These are phyloP conservation scores for Trichogramma evanescens DNA, from an alignment of 2,888 invertebrate species.

Conservation along the genomic window DNA sequence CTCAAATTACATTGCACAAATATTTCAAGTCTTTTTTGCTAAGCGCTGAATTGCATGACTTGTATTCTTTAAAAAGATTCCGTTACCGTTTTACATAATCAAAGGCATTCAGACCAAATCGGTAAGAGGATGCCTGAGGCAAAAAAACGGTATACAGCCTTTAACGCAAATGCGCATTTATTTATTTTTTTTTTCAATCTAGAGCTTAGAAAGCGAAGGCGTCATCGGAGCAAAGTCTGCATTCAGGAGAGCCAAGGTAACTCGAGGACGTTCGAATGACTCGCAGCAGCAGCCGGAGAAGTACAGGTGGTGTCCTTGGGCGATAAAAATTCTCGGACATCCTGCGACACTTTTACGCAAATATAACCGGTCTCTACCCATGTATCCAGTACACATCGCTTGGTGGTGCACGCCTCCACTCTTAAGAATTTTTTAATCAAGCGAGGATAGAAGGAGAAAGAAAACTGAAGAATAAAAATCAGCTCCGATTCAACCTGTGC, in stretches of 20 bases:
- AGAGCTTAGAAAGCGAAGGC: background rate
- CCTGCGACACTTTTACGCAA: background rate
- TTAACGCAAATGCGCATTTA: constrained; percentile 1
- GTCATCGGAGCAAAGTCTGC: background rate
- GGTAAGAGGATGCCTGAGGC: too few species aligned
- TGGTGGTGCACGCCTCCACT: background rate
- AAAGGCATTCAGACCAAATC: too few species aligned
- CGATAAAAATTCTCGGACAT: constrained; percentile 9
- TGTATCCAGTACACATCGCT: background rate
- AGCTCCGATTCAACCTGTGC: too few species aligned
- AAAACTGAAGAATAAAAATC: too few species aligned
- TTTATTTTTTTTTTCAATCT: background rate
- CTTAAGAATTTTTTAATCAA: too few species aligned
- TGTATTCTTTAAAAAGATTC: too few species aligned
- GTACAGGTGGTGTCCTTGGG: constrained; percentile 13
- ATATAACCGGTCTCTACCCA: background rate
- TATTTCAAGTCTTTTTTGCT: too few species aligned
- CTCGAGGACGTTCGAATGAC: constrained; percentile 12
- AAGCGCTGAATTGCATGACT: too few species aligned
- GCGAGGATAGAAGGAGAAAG: too few species aligned
- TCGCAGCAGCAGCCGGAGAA: background rate
- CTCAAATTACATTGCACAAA: too few species aligned
- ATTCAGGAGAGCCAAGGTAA: constrained; percentile 13
- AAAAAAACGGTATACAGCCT: background rate
- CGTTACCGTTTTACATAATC: too few species aligned